Base-by-base conservation (phyloP, 2,797 vertebrate species). In the Crax fasciolata region DNA sequence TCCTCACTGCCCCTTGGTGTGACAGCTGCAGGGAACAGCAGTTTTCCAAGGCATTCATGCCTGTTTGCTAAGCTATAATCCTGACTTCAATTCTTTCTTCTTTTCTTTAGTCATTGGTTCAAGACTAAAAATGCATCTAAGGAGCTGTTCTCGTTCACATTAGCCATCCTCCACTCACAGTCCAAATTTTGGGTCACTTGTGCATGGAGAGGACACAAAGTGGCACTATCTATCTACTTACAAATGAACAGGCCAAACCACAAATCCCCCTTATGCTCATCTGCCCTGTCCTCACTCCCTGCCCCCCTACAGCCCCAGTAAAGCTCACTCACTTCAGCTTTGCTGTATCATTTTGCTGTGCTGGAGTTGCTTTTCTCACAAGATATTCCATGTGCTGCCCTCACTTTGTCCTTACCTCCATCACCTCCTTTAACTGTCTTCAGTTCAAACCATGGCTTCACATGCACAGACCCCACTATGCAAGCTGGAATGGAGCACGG, bases 131-230 rank as follows among this genome's bases (percentile, higher is more conserved):
- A 57, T 12, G 14, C 41, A 75, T 24, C 30, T 73, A 23, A 51
- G 32, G 57, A 59, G 21, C 35, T 23, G 15, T 59, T 71, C 44
- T 63, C 1, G 1, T 54, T 65, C 8, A 9, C 1, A 0, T 38
- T 28, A 46, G 32, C 38, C 51, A 80, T 71, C 30, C 12, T 71
- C 9, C 55, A 54, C 32, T 44, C 23, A 48, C 1, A 0, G 16
- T 59, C 57, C 68, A 68, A 23, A 58, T 13, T 38, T 58, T 43
- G 12, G 18, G 27, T 58, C 18, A 14, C n/a, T 44, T 11, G 48
- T 81, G 52, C 10, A 5, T 21, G 28, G 28, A 58, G 14, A 51
- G 67, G 49, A 62, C 67, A 27, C 28, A 19, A 72, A 78, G 23
- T 44, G 23, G 23, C 52, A 19, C 32, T 32, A 38, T 10, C 27